phyloP scores from a whole-genome alignment of 2,113 vertebrate species.

The Bubo scandiacus region DNA sequence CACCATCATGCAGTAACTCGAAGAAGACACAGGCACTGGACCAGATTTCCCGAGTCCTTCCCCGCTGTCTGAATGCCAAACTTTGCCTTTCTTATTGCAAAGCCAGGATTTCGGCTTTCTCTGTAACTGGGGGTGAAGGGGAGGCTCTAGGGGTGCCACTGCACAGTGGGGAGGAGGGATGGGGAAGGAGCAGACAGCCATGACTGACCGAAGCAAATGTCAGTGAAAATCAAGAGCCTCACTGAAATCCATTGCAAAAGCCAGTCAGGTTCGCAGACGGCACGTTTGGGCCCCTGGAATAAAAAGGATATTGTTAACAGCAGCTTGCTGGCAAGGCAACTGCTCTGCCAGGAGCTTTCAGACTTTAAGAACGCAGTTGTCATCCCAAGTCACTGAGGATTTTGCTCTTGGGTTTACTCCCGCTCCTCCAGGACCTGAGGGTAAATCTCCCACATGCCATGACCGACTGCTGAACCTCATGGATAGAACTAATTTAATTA shows the following conservation, averaged over 20 bases:
- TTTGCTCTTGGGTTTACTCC: slow-evolving; percentile 44
- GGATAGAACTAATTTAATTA: slow-evolving; percentile 33
- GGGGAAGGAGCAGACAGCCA: neutral
- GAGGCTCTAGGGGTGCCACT: neutral
- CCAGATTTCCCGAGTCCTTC: neutral
- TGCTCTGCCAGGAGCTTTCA: slow-evolving; percentile 54
- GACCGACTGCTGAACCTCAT: slow-evolving; percentile 29
- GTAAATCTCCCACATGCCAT: slow-evolving; percentile 21
- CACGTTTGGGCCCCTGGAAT: slow-evolving; percentile 34
- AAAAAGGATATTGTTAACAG: slow-evolving; percentile 63
- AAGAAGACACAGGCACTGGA: neutral
- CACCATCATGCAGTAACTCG: slow-evolving; percentile 2
- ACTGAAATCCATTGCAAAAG: slow-evolving; percentile 19
- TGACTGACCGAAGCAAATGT: slow-evolving; percentile 28
- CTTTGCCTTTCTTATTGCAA: neutral
- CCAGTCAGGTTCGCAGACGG: slow-evolving; percentile 9
- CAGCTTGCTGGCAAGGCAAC: slow-evolving; percentile 47
- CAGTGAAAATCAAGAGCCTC: neutral
- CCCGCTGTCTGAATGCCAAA: neutral
- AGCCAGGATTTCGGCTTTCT: neutral
- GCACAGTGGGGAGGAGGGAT: neutral
- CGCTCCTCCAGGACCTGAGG: slow-evolving; percentile 22
- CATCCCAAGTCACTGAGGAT: slow-evolving; percentile 50
- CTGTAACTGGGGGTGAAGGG: neutral
- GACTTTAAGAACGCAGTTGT: slow-evolving; percentile 49